phyloP scores from a whole-genome alignment of 2,113 vertebrate species.

The Formicarius rufipectus region DNA sequence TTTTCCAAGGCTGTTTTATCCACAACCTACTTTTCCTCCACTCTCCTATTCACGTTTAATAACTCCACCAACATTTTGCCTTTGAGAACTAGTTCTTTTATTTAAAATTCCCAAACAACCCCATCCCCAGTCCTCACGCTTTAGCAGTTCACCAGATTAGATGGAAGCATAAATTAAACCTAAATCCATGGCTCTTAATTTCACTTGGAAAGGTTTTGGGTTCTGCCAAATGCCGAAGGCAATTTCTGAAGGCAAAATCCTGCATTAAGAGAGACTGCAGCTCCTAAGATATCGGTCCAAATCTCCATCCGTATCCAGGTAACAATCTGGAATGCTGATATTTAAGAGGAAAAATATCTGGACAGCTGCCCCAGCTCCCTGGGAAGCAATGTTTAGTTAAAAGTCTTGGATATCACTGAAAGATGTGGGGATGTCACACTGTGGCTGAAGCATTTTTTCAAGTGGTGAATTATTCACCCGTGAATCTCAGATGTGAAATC shows the following conservation, averaged over 20 bases:
- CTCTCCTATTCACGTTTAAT: background rate
- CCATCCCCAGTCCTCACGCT: background rate
- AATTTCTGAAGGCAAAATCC: background rate
- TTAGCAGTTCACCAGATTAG: background rate
- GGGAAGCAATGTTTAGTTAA: constrained; percentile 63
- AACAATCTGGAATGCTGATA: constrained; percentile 59
- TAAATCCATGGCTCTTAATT: constrained; percentile 1
- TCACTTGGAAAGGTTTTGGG: background rate
- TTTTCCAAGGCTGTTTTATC: background rate
- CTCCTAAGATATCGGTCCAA: constrained; percentile 10
- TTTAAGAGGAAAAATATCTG: constrained; percentile 53
- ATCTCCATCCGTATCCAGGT: constrained; percentile 39
- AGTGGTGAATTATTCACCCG: constrained; percentile 60
- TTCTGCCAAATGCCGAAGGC: background rate
- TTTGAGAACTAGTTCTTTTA: background rate
- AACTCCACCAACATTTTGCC: constrained; percentile 10
- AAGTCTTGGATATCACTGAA: constrained; percentile 60
- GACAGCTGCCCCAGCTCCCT: constrained; percentile 60
- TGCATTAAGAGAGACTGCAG: background rate
- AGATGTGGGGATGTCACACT: constrained; percentile 57
- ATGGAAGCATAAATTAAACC: background rate
- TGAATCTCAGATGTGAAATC: constrained; percentile 59
- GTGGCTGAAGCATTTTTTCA: constrained; percentile 36
- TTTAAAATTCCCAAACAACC: background rate
- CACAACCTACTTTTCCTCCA: background rate